Evolutionary conservation across 1,140 invertebrate genomes (phyloP).

Genomic region (Microplitis mediator): DNA sequence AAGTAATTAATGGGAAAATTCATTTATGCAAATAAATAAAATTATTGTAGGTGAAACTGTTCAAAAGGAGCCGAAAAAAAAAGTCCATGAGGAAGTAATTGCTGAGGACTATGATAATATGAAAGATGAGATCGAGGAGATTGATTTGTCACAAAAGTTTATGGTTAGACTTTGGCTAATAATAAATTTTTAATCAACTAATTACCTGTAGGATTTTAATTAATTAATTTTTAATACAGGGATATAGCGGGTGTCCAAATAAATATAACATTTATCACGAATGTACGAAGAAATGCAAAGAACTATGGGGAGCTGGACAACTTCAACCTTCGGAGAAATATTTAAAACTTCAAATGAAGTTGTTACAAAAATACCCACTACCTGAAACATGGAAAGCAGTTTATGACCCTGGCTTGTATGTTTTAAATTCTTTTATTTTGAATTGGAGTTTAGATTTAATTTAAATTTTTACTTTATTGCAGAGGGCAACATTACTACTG

Average conservation of each 20-base stretch:
- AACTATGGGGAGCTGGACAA: slow-evolving; percentile 83
- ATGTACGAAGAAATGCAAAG: slow-evolving; percentile 87
- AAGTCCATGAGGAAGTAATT: slow-evolving; percentile 81
- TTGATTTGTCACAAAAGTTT: slow-evolving; percentile 57
- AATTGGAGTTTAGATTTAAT: slow-evolving; percentile 21
- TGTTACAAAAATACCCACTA: slow-evolving; percentile 89
- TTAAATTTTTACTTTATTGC: slow-evolving; percentile 12
- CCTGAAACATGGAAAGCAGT: slow-evolving; percentile 92
- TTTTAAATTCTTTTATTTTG: slow-evolving; percentile 30
- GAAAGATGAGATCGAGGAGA: slow-evolving; percentile 55
- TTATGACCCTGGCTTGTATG: slow-evolving; percentile 86
- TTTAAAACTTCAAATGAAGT: slow-evolving; percentile 73
- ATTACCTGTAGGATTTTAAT: slow-evolving; percentile 62
- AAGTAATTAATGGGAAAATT: neutral
- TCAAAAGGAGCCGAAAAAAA: slow-evolving; percentile 57
- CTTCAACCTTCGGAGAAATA: slow-evolving; percentile 76
- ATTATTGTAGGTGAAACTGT: slow-evolving; percentile 38
- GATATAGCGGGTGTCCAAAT: slow-evolving; percentile 89
- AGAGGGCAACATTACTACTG: slow-evolving; percentile 93
- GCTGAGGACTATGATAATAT: slow-evolving; percentile 82
- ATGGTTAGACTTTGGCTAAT: slow-evolving; percentile 46
- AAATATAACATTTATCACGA: slow-evolving; percentile 95
- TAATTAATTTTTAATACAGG: slow-evolving; percentile 55
- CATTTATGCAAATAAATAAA: neutral
- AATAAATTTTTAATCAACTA: slow-evolving; percentile 46